Evolutionary conservation across 2,113 vertebrate genomes (phyloP).

Genomic region (Ammodytes marinus): DNA sequence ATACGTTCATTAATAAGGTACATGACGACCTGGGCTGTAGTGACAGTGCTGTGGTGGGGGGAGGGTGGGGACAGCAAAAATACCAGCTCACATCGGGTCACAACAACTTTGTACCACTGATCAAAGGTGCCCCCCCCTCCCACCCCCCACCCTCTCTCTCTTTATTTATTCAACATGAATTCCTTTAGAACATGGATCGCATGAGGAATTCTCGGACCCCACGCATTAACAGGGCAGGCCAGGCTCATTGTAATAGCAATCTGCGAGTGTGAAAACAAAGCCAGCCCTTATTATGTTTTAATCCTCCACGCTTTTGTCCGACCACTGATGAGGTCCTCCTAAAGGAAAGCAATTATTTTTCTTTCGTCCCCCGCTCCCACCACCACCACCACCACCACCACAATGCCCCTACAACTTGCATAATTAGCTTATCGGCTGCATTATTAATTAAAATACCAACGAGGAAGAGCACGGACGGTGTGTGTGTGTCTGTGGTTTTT

Average conservation of each 20-base stretch:
- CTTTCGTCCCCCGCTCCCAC: slow-evolving; percentile 48
- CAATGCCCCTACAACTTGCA: slow-evolving; percentile 79
- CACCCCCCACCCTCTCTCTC: neutral
- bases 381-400: too few species aligned
- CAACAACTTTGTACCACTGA: slow-evolving; percentile 38
- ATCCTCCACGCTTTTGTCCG: slow-evolving; percentile 78
- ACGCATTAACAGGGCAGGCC: slow-evolving; percentile 17
- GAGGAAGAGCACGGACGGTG: slow-evolving; percentile 69
- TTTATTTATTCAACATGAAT: slow-evolving; percentile 47
- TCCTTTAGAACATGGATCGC: slow-evolving; percentile 42
- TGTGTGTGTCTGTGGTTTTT: slow-evolving; percentile 65
- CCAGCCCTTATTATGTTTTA: slow-evolving; percentile 79
- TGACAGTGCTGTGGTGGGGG: neutral
- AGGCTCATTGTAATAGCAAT: slow-evolving; percentile 80
- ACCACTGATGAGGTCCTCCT: slow-evolving; percentile 79
- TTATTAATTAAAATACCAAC: slow-evolving; percentile 85
- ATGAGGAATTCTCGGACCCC: slow-evolving; percentile 40
- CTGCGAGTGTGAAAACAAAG: slow-evolving; percentile 73
- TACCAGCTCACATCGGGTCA: slow-evolving; percentile 10
- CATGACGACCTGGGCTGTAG: slow-evolving; percentile 45
- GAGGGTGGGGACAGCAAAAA: slow-evolving; percentile 18
- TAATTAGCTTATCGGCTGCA: slow-evolving; percentile 85
- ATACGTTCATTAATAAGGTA: slow-evolving; percentile 42
- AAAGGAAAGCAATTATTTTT: slow-evolving; percentile 85
- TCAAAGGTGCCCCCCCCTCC: slow-evolving; percentile 22